Evolutionary conservation across 2,113 vertebrate genomes (phyloP).

Genomic region (Lophura nycthemera): DNA sequence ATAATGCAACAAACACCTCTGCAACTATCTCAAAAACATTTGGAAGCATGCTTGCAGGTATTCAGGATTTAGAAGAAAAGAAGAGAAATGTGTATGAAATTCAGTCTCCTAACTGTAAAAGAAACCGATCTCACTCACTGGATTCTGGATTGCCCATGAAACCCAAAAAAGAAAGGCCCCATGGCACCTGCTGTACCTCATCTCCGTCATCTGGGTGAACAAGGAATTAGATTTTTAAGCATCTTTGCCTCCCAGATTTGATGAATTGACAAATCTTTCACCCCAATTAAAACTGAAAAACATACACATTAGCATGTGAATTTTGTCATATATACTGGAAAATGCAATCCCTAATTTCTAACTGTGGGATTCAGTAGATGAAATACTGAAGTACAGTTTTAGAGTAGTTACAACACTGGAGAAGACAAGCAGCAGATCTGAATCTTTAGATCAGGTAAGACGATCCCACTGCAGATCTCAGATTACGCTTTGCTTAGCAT

Average conservation of each 20-base stretch:
- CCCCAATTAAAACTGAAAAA: neutral
- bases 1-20: neutral
- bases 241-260: neutral
- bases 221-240: neutral
- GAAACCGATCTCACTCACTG: neutral
- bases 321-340: neutral
- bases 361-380: neutral
- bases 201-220: neutral
- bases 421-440: neutral
- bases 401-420: neutral
- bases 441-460: neutral
- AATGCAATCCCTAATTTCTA: neutral
- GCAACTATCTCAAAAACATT: neutral
- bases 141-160: neutral
- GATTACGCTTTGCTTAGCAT: neutral
- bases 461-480: neutral
- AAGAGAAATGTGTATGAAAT: neutral
- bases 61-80: neutral
- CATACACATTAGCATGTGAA: neutral
- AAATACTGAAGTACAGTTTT: neutral
- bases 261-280: neutral
- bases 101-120: neutral
- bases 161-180: neutral
- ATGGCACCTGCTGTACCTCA: neutral
- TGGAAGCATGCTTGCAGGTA: neutral